Evolutionary conservation across 1,140 invertebrate genomes (phyloP), one percentile per base, ranked within the genome.

Genomic region (Tetramorium alpestre): DNA sequence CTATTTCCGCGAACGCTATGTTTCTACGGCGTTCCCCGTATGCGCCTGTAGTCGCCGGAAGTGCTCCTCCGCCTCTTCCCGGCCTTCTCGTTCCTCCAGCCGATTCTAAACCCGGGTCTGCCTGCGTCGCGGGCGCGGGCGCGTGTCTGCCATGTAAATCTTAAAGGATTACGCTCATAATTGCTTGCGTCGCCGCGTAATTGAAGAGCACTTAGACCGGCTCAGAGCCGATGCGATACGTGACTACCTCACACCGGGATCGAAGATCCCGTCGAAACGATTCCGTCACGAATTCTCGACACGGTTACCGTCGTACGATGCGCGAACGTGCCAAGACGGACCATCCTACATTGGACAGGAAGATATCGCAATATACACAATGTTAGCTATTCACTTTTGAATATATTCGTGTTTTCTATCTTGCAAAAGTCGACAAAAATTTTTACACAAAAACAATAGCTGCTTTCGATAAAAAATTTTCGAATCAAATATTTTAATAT

Each of bases 101-200:
- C 54, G 80, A 84, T 85, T 85, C 58, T 80, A 49, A 86, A 62
- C 33, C 64, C 54, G 62, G 65, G 75, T 84, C 78, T 69, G 56
- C 72, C 56, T 86, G n/a, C 25, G 62, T 22, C 28, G 18, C 33
- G 3, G 33, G 33, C 38, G 58, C 38, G 58, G 16, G 70, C 25
- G 69, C 78, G 44, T 65, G 81, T 33, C 56, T 58, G 25, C 33
- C 78, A 60, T 87, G 82, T 82, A 88, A 90, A 89, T 91, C 88
- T 88, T 89, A 89, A 87, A 80, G 91, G 91, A 92, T 92, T 92
- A 91, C 86, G 87, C 86, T 90, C 89, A 87, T 92, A 92, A 92
- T 92, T 92, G 89, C 82, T 78, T 89, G 67, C 54, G 62, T 76
- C 82, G 86, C 54, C 58, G 60, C 86, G 86, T 91, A 91, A 91